These are phyloP conservation scores for Parazoanthus swiftii DNA, from an alignment of 92 coral and sea anemone genomes.

Conservation along the genomic window DNA sequence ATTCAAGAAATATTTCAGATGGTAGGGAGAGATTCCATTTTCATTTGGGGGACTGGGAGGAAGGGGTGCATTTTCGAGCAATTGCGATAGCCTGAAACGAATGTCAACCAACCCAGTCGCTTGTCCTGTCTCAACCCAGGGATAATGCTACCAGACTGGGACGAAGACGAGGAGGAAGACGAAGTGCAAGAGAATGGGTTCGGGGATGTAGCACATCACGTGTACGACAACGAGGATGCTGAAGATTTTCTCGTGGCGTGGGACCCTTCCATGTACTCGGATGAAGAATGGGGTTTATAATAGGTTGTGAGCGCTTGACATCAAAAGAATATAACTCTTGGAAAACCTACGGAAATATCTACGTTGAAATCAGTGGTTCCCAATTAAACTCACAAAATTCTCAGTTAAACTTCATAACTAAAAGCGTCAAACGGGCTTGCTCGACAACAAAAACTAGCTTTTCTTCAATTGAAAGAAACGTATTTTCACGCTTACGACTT, in stretches of 20 bases:
- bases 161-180: constrained; percentile 37
- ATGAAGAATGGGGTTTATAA: constrained; percentile 43
- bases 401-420: too few relatives aligned
- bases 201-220: neutral
- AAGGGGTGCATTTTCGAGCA: neutral
- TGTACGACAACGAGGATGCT: constrained; percentile 28
- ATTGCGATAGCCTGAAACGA: neutral
- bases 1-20: too few relatives aligned
- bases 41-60: too few relatives aligned
- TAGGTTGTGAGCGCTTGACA: neutral
- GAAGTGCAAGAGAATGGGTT: constrained; percentile 10
- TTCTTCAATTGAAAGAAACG: too few relatives aligned
- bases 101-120: neutral
- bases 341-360: neutral
- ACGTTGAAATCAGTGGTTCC: neutral
- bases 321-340: neutral
- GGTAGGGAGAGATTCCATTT: too few relatives aligned
- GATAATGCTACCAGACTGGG: constrained; percentile 46
- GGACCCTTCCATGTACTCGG: constrained; percentile 69
- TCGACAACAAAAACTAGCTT: too few relatives aligned
- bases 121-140: neutral
- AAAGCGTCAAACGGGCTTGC: neutral
- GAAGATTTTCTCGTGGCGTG: constrained; percentile 78
- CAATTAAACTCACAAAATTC: neutral
- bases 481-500: too few relatives aligned